Evolutionary conservation across 2,113 vertebrate genomes (phyloP), one percentile per base, ranked within the genome.

Genomic region (Cebus imitator): DNA sequence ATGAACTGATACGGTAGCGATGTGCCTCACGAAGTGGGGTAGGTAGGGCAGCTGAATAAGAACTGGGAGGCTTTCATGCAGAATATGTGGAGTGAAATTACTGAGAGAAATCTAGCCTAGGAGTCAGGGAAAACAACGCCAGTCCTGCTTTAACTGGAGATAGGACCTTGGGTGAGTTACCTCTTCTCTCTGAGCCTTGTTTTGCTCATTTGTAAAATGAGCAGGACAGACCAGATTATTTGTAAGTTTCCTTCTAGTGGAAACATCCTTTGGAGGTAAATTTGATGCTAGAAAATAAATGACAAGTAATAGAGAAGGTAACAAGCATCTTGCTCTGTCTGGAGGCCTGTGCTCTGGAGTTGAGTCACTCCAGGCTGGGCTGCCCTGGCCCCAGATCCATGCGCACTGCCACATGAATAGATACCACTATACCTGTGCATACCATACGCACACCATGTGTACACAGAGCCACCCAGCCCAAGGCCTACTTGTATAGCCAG

Each of bases 21-120:
- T 12, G 27, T 0, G 14, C 81, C 18, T 11, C 6, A 0, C 16
- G 57, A 81, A n/a, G 25, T 0, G 0, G 27, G 5, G 6, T 8
- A 20, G 14, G 17, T 3, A 23, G 55, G 12, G 64, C 48, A 61
- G 37, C 32, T 43, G 55, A 23, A 30, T 27, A 68, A 78, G 43
- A 16, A 82, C 32, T 10, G 20, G 52, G 40, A 73, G 7, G 25
- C 4, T 3, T 10, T 27, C 10, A 3, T 1, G 81, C 37, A 48
- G 64, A 48, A 75, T 40, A 10, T 58, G 27, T 43, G 35, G 35
- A n/a, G 21, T 6, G 10, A 64, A 61, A 14, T 83, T 45, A 20
- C 45, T 66, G 10, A 35, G 50, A 40, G 48, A 81, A 88, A 73
- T 32, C 52, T 32, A 97, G 35, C 21, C 72, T 57, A 8, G 5